Base-by-base conservation (phyloP, 2,888 invertebrate genomes). In the Lasioglossum marginatum region DNA sequence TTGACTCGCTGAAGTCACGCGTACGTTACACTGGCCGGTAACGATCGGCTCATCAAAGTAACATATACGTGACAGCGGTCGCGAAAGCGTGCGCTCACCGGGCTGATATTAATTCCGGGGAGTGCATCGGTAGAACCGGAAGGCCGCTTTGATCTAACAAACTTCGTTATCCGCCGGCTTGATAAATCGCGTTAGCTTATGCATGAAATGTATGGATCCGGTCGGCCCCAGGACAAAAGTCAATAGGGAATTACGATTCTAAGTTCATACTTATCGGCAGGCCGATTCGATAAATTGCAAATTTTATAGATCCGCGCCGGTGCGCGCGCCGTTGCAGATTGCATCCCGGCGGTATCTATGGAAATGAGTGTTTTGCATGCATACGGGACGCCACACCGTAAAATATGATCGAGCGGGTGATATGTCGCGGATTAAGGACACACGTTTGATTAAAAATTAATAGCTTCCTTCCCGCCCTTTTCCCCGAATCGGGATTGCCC, bases 311-410 rank as follows among this genome's bases (percentile, higher is more conserved):
- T 68, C 70, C 81, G 75, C 66, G 48, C 4, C 57, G 75, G 72
- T 66, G 52, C 40, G 68, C 45, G 60, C 43, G 34, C 48, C 70
- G 70, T 68, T 82, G 79, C 77, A 87, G 86, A 87, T 86, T 79
- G 79, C 77, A 57, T 82, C 66, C 52, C 76, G 43, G 52, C 70
- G 52, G 77, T 86, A 78, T 85, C 82, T 86, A 86, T 86, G 86
- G 86, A 86, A 86, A 86, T 86, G 63, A 70, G 79, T 71, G 86
- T 82, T 87, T 79, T 66, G 79, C 77, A 86, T 86, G 79, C 86
- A 82, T 86, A 72, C 79, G 31, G 75, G 19, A 37, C 37, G 66
- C 34, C 27, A 75, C 76, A n/a, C 74, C 31, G 37, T 82, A 86
- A 82, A 82, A 82, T 82, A 82, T 82, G 82, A 85, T 82, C 74